Conservation (phyloP, 64 coral and sea anemone species). For the Catalaphyllia jardinei region DNA sequence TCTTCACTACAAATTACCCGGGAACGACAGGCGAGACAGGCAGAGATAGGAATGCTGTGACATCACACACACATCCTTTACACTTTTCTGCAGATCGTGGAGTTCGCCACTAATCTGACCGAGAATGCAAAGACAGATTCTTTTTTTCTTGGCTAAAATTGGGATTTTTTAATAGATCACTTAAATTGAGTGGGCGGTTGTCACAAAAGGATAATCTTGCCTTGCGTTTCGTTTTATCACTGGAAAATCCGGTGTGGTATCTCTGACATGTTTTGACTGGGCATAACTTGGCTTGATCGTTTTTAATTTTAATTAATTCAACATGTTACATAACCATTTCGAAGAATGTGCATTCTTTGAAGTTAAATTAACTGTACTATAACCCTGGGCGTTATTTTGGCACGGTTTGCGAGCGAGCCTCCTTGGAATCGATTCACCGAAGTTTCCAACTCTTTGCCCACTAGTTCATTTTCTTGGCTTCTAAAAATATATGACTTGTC, state of each 20-base stretch:
- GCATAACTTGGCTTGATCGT: neutral
- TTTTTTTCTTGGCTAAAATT: neutral
- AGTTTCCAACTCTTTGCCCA: too few relatives aligned
- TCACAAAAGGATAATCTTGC: neutral
- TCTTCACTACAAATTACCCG: neutral
- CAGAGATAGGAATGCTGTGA: constrained; percentile 14
- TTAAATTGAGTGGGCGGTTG: neutral
- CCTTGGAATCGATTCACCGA: too few relatives aligned
- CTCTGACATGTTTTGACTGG: neutral
- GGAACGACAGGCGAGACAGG: neutral
- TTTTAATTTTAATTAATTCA: neutral
- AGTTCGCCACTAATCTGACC: constrained; percentile 7
- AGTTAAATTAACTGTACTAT: neutral
- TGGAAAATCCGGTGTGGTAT: neutral
- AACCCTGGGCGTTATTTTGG: neutral
- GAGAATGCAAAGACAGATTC: neutral
- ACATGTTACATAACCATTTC: neutral
- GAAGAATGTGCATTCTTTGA: neutral
- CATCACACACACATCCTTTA: neutral
- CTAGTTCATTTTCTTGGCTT: too few relatives aligned
- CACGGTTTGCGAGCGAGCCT: neutral
- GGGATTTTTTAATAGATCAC: neutral
- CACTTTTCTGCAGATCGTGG: neutral
- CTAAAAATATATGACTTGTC: too few relatives aligned
- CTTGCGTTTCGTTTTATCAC: neutral